Conservation (phyloP, 2,113 vertebrate genomes). For the Corythornis cristatus region DNA sequence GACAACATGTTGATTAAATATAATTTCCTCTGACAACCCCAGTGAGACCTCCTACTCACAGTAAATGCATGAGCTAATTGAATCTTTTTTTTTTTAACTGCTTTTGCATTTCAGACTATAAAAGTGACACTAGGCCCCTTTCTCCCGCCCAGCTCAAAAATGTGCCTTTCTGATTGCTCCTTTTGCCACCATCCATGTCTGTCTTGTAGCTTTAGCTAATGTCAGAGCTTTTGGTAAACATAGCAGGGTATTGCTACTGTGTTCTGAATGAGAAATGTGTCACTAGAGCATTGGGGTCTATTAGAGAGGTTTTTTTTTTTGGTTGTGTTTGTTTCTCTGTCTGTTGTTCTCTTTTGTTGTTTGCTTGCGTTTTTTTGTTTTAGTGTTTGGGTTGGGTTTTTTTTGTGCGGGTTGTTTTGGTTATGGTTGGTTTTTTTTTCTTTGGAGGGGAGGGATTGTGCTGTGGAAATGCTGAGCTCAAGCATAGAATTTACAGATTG, state of each 20-base stretch:
- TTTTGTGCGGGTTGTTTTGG: background rate
- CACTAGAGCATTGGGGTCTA: background rate
- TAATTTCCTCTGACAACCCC: conserved; percentile 51
- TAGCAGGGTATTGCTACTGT: background rate
- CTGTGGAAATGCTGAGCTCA: background rate
- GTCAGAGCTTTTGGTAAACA: background rate
- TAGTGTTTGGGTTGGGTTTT: background rate
- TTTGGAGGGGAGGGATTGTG: too few species aligned
- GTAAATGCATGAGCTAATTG: conserved; percentile 39
- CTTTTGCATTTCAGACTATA: conserved; percentile 24
- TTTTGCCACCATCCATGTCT: background rate
- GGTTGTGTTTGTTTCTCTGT: background rate
- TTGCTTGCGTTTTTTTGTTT: background rate
- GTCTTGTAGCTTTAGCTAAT: background rate
- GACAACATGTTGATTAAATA: conserved; percentile 51
- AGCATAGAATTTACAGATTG: background rate
- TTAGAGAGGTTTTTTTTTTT: background rate
- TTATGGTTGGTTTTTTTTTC: background rate
- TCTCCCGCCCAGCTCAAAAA: background rate
- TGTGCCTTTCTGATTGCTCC: background rate
- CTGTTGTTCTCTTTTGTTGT: background rate
- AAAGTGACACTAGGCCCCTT: background rate
- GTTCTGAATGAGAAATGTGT: background rate
- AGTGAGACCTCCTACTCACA: conserved; percentile 20
- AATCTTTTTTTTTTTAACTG: conserved; percentile 3